Base-by-base conservation (phyloP, 2,113 vertebrate genomes). In the Nicator chloris region DNA sequence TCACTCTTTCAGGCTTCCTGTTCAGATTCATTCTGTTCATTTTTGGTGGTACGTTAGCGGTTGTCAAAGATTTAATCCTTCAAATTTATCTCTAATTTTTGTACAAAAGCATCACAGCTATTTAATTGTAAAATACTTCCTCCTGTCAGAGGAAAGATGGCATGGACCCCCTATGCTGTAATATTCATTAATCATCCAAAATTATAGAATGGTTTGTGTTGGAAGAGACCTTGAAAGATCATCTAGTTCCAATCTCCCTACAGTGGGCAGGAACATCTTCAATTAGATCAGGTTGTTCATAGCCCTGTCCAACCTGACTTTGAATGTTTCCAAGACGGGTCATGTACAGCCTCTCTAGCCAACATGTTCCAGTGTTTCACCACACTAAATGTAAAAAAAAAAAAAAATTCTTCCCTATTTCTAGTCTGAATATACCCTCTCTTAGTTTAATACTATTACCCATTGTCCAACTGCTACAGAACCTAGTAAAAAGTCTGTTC, bases 281-380 rank as follows among this genome's bases (percentile, higher is more conserved):
- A 39, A 9, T 19, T 39, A 39, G 23, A 10, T 65, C 31, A 77
- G 27, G 35, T 66, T 1, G 0, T 39, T 77, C 40, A 26, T 10
- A 78, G 6, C 18, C 39, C 47, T 0, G 0, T 72, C 15, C 21
- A 27, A 20, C 3, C 10, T 1, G 2, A 11, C 19, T 23, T 27
- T 27, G 27, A 37, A 70, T 60, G 3, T 28, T 84, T 80, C 17
- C 45, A 60, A 24, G 35, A 22, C 33, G 6, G 12, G 16, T 15
- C 31, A 18, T 22, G 35, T 24, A 49, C 23, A 21, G 14, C 15
- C 13, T 69, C 28, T 75, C 7, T 27, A 33, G 56, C 12, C 26
- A 83, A 6, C 22, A 4, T 47, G 30, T 68, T 26, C 17, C 17
- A 31, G 10, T 31, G 13, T 44, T 66, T 86, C 40, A 56, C 10